Evolutionary conservation across 2,888 invertebrate species (phyloP).

Genomic region (Diploptera punctata): DNA sequence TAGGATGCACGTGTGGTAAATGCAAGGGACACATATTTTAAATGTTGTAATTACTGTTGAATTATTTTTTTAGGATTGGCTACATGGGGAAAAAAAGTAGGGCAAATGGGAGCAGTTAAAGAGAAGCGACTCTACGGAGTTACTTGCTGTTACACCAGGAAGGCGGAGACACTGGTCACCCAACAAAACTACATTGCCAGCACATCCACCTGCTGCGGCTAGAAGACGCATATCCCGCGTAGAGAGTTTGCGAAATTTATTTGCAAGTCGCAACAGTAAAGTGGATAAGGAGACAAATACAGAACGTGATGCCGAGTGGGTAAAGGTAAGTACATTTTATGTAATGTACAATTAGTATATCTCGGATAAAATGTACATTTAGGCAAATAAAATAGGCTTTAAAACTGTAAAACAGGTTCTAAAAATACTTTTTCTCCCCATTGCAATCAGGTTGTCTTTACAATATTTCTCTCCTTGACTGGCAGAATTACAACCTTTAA

Average conservation of each 20-base stretch:
- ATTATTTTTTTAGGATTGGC: slow-evolving; percentile 60
- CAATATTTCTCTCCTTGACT: too few species aligned
- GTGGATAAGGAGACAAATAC: slow-evolving; percentile 42
- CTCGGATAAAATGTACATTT: too few species aligned
- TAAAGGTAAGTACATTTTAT: neutral
- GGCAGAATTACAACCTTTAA: too few species aligned
- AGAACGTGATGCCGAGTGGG: slow-evolving; percentile 17
- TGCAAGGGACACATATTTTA: too few species aligned
- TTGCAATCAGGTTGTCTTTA: too few species aligned
- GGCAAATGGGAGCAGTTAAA: slow-evolving; percentile 66
- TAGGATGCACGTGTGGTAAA: too few species aligned
- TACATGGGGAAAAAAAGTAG: slow-evolving; percentile 66
- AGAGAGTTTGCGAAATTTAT: slow-evolving; percentile 61
- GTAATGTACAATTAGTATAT: too few species aligned
- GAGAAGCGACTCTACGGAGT: slow-evolving; percentile 64
- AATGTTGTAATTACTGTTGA: too few species aligned
- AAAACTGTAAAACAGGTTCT: too few species aligned
- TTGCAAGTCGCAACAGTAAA: slow-evolving; percentile 48
- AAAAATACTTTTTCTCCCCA: too few species aligned
- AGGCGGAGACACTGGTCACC: slow-evolving; percentile 59
- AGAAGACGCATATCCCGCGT: slow-evolving; percentile 58
- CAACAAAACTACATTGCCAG: slow-evolving; percentile 41
- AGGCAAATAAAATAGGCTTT: too few species aligned
- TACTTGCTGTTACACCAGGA: slow-evolving; percentile 55
- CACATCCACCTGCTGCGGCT: slow-evolving; percentile 46